Evolutionary conservation across 1,140 invertebrate species (phyloP), one percentile per base, ranked within the genome.

Genomic region (Cyclargus thomasi): DNA sequence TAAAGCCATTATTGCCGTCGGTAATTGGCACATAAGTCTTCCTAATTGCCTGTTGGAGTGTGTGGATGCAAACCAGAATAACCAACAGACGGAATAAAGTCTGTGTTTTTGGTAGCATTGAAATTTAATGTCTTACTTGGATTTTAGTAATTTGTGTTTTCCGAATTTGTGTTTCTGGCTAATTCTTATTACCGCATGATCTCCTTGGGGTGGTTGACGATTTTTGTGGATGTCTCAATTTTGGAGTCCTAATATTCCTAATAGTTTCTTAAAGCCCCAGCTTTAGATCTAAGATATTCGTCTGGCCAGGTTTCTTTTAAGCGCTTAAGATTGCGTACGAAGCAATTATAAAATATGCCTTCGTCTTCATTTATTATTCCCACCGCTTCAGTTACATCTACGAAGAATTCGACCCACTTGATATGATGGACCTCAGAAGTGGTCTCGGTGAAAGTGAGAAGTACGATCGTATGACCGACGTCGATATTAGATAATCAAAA

Each of bases 401-500:
- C 29, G 4, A 29, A 74, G 59, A 65, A 69, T 68, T 72, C 76
- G 82, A 83, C 82, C 81, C 70, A 83, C 74, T 79, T 82, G 77
- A 68, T 16, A 47, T 47, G 69, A 53, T 20, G 3, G 55, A 21
- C 39, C 67, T 73, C 63, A 67, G 72, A 76, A 72, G 71, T 70
- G 71, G 78, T 79, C 73, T 78, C 71, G 80, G 83, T 83, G 83
- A 86, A 88, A 88, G 83, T 86, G 78, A 76, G 78, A 83, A 65
- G 63, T 74, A 70, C 74, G 69, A 74, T 73, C 71, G 76, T 79
- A 70, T 70, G 66, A 75, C 70, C 68, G 72, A 66, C 76, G 80
- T 75, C 76, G 79, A 84, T 77, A 85, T 86, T 82, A 84, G 81
- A 74, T 85, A 88, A 87, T 75, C 71, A 70, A 73, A 77, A 76